Conservation (phyloP, 53 echinoderm and acorn worm species). For the Hippasteria phrygiana region DNA sequence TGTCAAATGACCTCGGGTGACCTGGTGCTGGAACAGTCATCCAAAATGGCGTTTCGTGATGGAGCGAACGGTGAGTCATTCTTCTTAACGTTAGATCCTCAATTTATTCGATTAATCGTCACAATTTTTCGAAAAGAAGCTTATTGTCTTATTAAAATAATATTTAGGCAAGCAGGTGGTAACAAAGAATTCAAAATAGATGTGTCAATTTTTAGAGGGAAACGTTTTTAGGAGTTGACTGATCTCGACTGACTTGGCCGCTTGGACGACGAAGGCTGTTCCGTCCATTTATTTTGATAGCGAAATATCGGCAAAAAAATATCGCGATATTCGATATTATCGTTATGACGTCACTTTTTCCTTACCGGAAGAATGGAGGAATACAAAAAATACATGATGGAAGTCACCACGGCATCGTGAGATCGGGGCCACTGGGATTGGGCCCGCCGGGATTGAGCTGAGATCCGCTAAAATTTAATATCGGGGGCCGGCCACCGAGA, state of each 20-base stretch:
- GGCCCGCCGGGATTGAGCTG: too few species aligned
- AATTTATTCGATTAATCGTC: not conserved
- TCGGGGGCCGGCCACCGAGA: too few species aligned
- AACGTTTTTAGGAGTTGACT: not conserved
- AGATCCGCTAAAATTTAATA: too few species aligned
- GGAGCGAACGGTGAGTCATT: slow-evolving; percentile 57
- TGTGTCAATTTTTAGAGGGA: not conserved
- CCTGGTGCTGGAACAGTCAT: slow-evolving; percentile 24
- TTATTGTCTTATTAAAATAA: not conserved
- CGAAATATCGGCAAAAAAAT: too few species aligned
- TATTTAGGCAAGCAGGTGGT: not conserved
- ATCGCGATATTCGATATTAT: too few species aligned
- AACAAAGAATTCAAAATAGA: not conserved
- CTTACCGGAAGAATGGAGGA: too few species aligned
- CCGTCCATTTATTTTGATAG: not conserved
- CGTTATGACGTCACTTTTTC: too few species aligned
- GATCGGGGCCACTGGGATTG: too few species aligned
- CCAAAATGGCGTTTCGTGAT: slow-evolving; percentile 62
- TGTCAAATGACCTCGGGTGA: slow-evolving; percentile 18
- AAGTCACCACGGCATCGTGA: too few species aligned
- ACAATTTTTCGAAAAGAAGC: not conserved
- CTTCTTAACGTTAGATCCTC: not conserved
- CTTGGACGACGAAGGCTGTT: not conserved
- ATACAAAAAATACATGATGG: too few species aligned
- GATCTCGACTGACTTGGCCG: too few species aligned